Conservation (phyloP, 2,113 vertebrate species). For the Chloebia gouldiae region DNA sequence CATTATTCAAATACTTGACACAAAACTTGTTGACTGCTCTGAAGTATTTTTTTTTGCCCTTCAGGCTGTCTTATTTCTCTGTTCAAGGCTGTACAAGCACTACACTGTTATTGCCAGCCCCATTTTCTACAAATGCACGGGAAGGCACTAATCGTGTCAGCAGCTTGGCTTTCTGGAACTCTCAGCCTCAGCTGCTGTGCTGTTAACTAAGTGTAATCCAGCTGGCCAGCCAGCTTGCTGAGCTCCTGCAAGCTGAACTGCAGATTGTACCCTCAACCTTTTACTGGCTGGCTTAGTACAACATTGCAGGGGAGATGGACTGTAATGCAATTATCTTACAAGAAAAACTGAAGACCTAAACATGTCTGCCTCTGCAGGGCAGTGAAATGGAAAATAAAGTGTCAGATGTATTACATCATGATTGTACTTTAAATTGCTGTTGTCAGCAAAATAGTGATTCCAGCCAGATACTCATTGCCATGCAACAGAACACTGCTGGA, state of each 20-base stretch:
- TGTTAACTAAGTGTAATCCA: background rate
- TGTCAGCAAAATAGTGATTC: background rate
- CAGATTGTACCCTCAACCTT: background rate
- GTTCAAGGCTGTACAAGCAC: background rate
- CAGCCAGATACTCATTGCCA: background rate
- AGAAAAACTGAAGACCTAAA: background rate
- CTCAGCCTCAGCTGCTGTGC: background rate
- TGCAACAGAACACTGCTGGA: background rate
- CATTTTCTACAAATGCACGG: background rate
- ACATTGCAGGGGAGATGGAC: background rate
- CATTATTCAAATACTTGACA: background rate
- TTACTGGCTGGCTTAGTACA: background rate
- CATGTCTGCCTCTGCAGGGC: background rate
- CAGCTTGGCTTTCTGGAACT: background rate
- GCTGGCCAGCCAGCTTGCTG: background rate
- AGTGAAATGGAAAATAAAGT: background rate
- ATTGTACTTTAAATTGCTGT: background rate
- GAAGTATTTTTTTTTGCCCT: background rate
- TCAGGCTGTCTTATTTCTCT: background rate
- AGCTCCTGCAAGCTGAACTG: background rate
- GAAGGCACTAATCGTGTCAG: accelerated
- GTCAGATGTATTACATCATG: background rate
- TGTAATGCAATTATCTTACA: background rate
- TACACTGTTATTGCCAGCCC: background rate
- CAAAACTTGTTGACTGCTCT: background rate